Percentiles rank a stretch among this genome's conserved stretches.
phyloP scores from a whole-genome alignment of 1,140 invertebrate species.

The Bombus fervidus region DNA sequence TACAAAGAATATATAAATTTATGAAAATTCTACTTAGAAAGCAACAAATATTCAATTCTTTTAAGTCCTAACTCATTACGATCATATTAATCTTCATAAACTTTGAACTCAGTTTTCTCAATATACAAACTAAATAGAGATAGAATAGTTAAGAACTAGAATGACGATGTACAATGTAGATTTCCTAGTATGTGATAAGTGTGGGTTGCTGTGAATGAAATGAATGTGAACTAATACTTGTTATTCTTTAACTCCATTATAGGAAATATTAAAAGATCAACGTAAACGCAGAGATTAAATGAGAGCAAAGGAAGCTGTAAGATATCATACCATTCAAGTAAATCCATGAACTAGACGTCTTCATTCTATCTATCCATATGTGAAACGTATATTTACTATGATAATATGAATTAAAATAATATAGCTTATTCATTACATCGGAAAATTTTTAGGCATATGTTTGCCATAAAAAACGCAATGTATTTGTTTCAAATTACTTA shows the following conservation, averaged over 20 bases:
- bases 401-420: conserved; percentile 49
- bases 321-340: conserved; percentile 73
- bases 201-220: background rate
- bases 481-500: conserved; percentile 56
- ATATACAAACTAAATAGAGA: no score
- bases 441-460: conserved; percentile 25
- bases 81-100: no score
- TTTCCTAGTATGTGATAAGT: background rate
- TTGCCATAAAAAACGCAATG: conserved; percentile 23
- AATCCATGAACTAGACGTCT: conserved; percentile 82
- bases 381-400: conserved; percentile 62
- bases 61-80: no score
- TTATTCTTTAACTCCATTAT: conserved; percentile 38
- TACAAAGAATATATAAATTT: no score
- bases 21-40: no score
- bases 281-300: conserved; percentile 71
- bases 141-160: no score
- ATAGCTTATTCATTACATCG: conserved; percentile 26
- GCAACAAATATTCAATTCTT: no score
- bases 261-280: conserved; percentile 71
- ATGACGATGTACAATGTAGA: background rate
- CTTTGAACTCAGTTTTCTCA: no score
- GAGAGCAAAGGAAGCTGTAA: conserved; percentile 60
- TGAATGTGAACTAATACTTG: background rate
- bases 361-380: conserved; percentile 79